phyloP scores from a whole-genome alignment of 2,888 invertebrate species.

The Teleogryllus oceanicus region DNA sequence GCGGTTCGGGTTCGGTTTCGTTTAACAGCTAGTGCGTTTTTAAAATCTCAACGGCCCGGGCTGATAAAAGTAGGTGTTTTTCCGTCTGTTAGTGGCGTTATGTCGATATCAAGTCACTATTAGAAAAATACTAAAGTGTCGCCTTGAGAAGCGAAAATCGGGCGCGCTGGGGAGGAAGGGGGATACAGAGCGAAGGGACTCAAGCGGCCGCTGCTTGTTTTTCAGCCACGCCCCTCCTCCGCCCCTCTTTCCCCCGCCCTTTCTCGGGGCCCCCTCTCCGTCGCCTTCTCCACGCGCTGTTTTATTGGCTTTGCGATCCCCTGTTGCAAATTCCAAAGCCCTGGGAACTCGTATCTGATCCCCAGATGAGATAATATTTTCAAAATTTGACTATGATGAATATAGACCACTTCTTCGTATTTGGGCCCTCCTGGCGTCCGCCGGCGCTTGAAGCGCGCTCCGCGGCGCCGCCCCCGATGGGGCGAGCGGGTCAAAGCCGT shows the following conservation, averaged over 20 bases:
- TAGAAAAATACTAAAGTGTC: too few relatives aligned
- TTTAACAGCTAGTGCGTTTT: too few relatives aligned
- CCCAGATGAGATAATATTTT: conserved; percentile 1
- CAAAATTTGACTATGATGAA: conserved; percentile 1
- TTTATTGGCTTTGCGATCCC: neutral
- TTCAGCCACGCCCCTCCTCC: neutral
- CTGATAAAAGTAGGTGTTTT: too few relatives aligned
- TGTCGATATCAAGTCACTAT: too few relatives aligned
- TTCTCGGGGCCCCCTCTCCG: neutral
- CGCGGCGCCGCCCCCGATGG: neutral
- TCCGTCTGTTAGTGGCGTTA: too few relatives aligned
- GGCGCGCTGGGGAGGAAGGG: too few relatives aligned
- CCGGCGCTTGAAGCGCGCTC: too few relatives aligned
- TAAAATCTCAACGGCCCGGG: too few relatives aligned
- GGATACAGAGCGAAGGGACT: too few relatives aligned
- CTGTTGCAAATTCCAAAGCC: neutral
- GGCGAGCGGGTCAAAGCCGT: neutral
- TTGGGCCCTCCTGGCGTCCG: neutral
- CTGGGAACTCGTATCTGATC: neutral
- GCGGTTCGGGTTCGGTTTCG: too few relatives aligned
- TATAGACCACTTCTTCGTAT: neutral
- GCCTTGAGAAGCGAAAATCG: too few relatives aligned
- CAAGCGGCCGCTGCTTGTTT: neutral
- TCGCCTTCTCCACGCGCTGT: neutral
- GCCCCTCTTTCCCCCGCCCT: too few relatives aligned